Evolutionary conservation across 2,797 vertebrate species (phyloP).

Genomic region (Pyrrhura leucotis): DNA sequence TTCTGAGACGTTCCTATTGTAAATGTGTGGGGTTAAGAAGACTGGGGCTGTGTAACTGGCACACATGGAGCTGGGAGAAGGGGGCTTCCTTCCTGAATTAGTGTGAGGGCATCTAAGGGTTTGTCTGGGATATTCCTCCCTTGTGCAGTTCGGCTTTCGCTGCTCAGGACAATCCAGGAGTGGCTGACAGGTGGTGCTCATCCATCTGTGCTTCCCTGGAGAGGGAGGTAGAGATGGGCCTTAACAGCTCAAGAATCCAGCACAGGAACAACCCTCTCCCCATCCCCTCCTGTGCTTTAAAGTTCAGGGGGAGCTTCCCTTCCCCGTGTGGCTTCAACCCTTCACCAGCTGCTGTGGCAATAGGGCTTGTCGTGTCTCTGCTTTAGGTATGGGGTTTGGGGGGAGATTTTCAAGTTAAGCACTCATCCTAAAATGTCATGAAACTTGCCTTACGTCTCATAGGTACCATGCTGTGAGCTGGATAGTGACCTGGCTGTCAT

Average conservation of each 20-base stretch:
- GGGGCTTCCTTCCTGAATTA: neutral
- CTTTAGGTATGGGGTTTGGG: neutral
- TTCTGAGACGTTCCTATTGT: rapidly evolving
- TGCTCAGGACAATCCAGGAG: rapidly evolving
- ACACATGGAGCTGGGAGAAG: neutral
- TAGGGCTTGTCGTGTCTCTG: rapidly evolving
- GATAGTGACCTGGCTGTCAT: rapidly evolving
- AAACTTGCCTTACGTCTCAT: rapidly evolving
- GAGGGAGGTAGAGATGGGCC: constrained; percentile 13
- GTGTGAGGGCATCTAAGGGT: neutral
- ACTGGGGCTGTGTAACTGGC: neutral
- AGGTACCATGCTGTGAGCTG: neutral
- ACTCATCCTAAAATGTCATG: neutral
- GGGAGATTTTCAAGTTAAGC: neutral
- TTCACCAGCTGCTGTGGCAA: neutral
- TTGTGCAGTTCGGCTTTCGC: neutral
- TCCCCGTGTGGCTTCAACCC: neutral
- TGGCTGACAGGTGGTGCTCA: neutral
- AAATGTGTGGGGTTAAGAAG: neutral
- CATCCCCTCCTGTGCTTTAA: neutral
- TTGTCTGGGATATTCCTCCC: neutral
- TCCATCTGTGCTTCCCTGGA: neutral
- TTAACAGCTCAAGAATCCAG: constrained; percentile 3
- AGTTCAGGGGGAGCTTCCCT: constrained; percentile 27
- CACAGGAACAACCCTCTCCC: neutral